Percentiles rank a stretch among this genome's conserved stretches.
Evolutionary conservation across 2,113 vertebrate species (phyloP).

Genomic region (Atlantisia rogersi): DNA sequence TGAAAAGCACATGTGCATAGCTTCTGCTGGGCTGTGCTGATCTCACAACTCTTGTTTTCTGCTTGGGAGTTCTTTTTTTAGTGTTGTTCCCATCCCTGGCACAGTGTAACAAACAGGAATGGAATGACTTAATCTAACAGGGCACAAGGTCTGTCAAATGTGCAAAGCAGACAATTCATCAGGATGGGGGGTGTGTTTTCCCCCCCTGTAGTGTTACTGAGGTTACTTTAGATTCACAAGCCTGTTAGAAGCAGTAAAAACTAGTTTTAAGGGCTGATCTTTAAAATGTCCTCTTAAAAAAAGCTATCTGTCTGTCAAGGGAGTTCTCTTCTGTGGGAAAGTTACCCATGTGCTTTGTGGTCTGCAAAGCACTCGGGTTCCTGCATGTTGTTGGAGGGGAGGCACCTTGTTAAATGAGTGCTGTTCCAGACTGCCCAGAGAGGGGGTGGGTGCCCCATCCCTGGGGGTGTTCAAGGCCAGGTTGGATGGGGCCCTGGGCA

Average conservation of each 20-base stretch:
- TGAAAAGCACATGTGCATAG: background rate
- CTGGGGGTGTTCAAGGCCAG: no score
- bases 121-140: background rate
- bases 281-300: background rate
- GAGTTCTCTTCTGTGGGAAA: background rate
- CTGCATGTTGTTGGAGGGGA: background rate
- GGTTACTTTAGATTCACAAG: background rate
- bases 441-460: no score
- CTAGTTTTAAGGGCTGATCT: background rate
- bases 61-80: background rate
- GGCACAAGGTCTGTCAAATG: background rate
- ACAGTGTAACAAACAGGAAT: background rate
- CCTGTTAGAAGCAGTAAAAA: background rate
- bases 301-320: background rate
- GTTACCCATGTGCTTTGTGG: background rate
- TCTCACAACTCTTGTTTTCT: background rate
- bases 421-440: no score
- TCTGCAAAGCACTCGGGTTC: background rate
- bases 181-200: background rate
- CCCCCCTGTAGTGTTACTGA: background rate
- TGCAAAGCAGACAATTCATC: background rate
- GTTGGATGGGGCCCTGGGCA: no score
- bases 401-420: background rate
- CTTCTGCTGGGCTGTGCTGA: background rate
- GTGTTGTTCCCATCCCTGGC: background rate